phyloP scores from a whole-genome alignment of 2,888 invertebrate genomes.

The Scelioninae gen. 2 region DNA sequence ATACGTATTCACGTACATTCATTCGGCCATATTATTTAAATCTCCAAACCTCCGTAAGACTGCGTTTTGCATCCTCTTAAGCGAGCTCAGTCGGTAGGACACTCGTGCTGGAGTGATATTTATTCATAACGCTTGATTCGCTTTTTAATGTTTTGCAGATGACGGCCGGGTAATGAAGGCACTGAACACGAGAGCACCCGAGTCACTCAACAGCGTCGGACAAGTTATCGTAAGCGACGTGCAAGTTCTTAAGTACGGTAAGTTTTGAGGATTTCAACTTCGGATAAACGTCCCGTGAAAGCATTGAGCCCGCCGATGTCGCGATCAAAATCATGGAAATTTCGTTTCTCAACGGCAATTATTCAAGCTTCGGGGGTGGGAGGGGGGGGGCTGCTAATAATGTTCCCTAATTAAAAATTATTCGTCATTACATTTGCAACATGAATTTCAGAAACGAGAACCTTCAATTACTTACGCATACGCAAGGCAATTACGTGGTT shows the following conservation, averaged over 20 bases:
- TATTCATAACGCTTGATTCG: conserved; percentile 52
- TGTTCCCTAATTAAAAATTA: no score
- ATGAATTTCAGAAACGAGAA: no score
- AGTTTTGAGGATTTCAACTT: conserved; percentile 56
- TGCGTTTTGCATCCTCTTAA: no score
- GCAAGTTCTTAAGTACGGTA: conserved; percentile 75
- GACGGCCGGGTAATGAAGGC: conserved; percentile 95
- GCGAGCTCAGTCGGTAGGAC: no score
- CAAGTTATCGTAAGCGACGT: conserved; percentile 79
- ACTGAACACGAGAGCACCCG: conserved; percentile 85
- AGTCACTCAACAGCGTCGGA: conserved; percentile 75
- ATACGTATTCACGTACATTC: no score
- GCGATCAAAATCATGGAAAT: conserved; percentile 5
- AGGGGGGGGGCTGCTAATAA: no score
- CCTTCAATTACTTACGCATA: no score
- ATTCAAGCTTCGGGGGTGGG: no score
- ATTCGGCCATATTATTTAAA: no score
- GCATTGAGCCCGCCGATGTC: not conserved
- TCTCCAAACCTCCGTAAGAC: no score
- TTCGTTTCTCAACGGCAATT: conserved; percentile 1
- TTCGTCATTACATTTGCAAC: no score
- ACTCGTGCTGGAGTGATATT: conserved; percentile 36
- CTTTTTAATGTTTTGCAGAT: conserved; percentile 76
- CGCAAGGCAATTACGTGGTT: no score
- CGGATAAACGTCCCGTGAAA: conserved; percentile 21